Base-by-base conservation (phyloP, 2,888 invertebrate genomes). In the Caenorhabditis wallacei region DNA sequence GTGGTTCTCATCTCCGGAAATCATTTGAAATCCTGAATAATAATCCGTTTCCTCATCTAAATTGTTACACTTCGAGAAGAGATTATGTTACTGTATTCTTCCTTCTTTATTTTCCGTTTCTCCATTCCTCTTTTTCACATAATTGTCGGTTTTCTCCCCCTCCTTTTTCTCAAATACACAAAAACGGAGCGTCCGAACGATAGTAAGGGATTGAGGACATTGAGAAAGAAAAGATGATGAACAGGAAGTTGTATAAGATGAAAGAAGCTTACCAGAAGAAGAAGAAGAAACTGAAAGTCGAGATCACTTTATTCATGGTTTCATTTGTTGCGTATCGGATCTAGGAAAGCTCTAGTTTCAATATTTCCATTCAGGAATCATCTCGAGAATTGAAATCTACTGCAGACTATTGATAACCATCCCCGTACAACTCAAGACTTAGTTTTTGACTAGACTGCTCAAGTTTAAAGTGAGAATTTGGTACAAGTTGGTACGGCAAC, bases 201-300 rank as follows among this genome's bases (percentile, higher is more conserved):
- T 57, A 57, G 64, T 51, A 35, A 53, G 46, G 53, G 66, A 66
- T 66, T 66, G 66, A 53, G 66, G 66, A 66, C 66, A 66, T 53
- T 30, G 18, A 30, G 46, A 26, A 63, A 30, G 18, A n/a, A 26
- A n/a, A n/a, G 56, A 61, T 26, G 35, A 66, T 22, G 66, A 53
- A 66, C 66, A 66, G 66, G 66, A 66, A 66, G 66, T 53, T 35
- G 66, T 18, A 40, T 20, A 13, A 35, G 40, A 24, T 35, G 18
- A 30, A 22, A 46, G 40, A 40, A 66, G 53, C 66, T 53, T 66
- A 37, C 35, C 22, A 43, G 26, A 63, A 63, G 22, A 43, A 24
- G 10, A 18, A 24, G 22, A 22, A 46, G 51, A 63, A 63, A 64
- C 64, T 20, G 35, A 64, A 64, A 64, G 64, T 35, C 64, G 51